Evolutionary conservation across 2,113 vertebrate genomes (phyloP).

Genomic region (Copsychus sechellarum): DNA sequence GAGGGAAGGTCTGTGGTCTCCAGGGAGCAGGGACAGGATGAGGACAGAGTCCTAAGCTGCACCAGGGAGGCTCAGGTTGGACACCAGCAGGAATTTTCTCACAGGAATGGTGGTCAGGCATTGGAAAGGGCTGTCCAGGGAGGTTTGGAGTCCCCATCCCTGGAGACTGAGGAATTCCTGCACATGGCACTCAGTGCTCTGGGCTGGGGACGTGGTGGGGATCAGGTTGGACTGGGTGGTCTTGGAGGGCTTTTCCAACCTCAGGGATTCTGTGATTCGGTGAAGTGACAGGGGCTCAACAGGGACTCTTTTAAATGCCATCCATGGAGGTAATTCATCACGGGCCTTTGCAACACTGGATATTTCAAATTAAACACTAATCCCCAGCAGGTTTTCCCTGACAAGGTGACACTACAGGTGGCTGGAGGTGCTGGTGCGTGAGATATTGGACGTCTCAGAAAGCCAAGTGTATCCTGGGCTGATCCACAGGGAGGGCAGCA

Average conservation of each 20-base stretch:
- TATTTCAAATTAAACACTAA: neutral
- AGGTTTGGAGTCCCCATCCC: neutral
- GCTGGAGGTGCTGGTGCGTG: neutral
- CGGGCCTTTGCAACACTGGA: neutral
- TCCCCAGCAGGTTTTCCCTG: neutral
- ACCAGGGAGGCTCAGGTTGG: too few relatives aligned
- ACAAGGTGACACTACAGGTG: accelerated
- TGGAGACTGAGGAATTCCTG: neutral
- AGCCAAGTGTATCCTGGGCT: neutral
- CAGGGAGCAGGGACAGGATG: neutral
- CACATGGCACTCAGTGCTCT: neutral
- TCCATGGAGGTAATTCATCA: neutral
- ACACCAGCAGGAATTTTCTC: neutral
- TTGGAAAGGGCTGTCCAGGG: neutral
- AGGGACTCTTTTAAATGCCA: neutral
- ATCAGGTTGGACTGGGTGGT: accelerated
- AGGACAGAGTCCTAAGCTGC: accelerated
- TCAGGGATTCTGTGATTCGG: neutral
- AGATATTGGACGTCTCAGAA: neutral
- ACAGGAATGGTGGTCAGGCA: too few relatives aligned
- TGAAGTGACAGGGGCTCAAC: neutral
- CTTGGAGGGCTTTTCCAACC: neutral
- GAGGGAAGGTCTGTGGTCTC: neutral
- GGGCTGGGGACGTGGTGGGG: neutral
- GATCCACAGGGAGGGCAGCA: neutral